A percentile compares a stretch with the other conserved stretches of the same genome.
Evolutionary conservation across 2,797 vertebrate genomes (phyloP).

Genomic region (Hoplostethus atlanticus): DNA sequence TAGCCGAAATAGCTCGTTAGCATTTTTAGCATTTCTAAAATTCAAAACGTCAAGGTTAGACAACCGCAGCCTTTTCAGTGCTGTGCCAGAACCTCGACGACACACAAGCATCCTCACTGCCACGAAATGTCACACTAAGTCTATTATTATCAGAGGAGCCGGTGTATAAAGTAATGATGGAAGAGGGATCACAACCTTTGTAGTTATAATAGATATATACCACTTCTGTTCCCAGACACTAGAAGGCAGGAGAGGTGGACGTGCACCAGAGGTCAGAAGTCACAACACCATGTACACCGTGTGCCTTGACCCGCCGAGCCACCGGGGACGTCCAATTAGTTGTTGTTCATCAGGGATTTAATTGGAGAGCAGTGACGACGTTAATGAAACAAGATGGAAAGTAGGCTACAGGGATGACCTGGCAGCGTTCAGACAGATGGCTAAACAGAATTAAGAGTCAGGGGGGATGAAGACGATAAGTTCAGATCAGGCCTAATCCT

Average conservation of each 20-base stretch:
- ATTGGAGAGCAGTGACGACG: conserved; percentile 44
- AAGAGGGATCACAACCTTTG: too few relatives aligned
- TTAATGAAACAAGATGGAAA: conserved; percentile 72
- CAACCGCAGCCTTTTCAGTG: neutral
- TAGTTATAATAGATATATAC: too few relatives aligned
- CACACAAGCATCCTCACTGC: too few relatives aligned
- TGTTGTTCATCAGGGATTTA: conserved; percentile 63
- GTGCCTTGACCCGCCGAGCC: conserved; percentile 32
- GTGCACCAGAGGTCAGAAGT: conserved; percentile 47
- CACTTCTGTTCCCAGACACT: neutral
- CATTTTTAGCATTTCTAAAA: conserved; percentile 1
- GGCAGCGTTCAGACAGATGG: conserved; percentile 69
- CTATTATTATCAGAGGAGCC: too few relatives aligned
- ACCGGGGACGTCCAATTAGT: conserved; percentile 53
- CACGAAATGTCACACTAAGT: too few relatives aligned
- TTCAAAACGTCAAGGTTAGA: conserved; percentile 14
- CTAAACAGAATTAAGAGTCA: conserved; percentile 78
- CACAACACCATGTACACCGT: conserved; percentile 3
- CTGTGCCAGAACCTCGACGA: too few relatives aligned
- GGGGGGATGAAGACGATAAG: conserved; percentile 71
- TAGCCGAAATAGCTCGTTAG: neutral
- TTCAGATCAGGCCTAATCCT: conserved; percentile 70
- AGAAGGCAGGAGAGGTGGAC: conserved; percentile 12
- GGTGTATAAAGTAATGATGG: too few relatives aligned
- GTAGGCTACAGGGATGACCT: conserved; percentile 69